Conservation (phyloP, 1,140 invertebrate species). For the Centruroides vittatus region DNA sequence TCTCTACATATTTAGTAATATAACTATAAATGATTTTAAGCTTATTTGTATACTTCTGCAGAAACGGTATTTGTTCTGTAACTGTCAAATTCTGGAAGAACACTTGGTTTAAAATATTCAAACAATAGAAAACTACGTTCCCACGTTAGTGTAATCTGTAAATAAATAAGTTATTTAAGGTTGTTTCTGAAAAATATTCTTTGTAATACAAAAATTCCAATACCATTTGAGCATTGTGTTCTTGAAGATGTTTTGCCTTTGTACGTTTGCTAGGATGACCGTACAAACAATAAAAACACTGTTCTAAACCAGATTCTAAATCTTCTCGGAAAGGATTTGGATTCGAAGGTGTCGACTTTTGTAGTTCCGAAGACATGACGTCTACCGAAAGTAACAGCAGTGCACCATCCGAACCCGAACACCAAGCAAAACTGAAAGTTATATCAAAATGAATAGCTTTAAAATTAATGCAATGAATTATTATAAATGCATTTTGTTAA, state of each 20-base stretch:
- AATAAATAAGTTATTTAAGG: background rate
- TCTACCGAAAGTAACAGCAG: slow-evolving; percentile 62
- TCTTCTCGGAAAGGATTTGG: slow-evolving; percentile 26
- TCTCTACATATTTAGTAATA: too few relatives aligned
- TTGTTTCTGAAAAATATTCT: background rate
- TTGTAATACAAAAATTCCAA: slow-evolving; percentile 2
- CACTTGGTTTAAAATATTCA: slow-evolving; percentile 63
- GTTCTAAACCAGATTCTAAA: slow-evolving; percentile 60
- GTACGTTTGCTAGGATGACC: slow-evolving; percentile 64
- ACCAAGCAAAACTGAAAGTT: slow-evolving; percentile 37
- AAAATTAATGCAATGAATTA: background rate
- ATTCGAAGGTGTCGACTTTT: slow-evolving; percentile 7
- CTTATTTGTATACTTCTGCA: slow-evolving; percentile 37
- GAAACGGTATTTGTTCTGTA: slow-evolving; percentile 53
- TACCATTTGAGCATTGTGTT: slow-evolving; percentile 50
- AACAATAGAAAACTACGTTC: slow-evolving; percentile 58
- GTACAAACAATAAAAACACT: slow-evolving; percentile 78
- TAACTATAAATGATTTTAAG: background rate
- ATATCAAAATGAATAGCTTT: too few relatives aligned
- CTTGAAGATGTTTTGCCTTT: slow-evolving; percentile 50
- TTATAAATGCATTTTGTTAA: background rate
- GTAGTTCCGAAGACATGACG: slow-evolving; percentile 46
- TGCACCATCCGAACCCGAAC: slow-evolving; percentile 54
- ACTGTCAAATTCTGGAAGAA: slow-evolving; percentile 69
- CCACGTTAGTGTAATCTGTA: slow-evolving; percentile 57